Evolutionary conservation across 37 sponge, comb jelly and placozoan species (phyloP).

Genomic region (Theonella swinhoei): DNA sequence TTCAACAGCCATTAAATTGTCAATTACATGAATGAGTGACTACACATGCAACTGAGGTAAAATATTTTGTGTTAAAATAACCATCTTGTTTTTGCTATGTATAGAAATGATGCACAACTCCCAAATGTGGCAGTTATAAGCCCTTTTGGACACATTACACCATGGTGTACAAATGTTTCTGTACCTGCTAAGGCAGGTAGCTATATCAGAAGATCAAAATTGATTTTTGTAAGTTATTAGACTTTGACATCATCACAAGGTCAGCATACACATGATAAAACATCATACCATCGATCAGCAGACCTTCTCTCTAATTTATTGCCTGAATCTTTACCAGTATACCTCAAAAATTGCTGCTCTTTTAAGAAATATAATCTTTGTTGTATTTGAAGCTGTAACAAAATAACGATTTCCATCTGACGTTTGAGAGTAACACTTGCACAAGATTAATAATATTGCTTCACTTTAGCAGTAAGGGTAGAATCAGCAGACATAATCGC

Average conservation of each 20-base stretch:
- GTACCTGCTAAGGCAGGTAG: too few species aligned
- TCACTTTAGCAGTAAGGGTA: background rate
- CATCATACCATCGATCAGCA: conserved; percentile 33
- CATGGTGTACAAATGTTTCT: too few species aligned
- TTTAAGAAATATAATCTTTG: conserved; percentile 31
- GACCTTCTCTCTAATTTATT: conserved; percentile 41
- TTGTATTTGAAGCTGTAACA: conserved; percentile 54
- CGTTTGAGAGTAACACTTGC: conserved; percentile 6
- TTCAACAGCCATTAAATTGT: too few species aligned
- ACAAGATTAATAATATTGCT: conserved; percentile 23
- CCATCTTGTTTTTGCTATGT: too few species aligned
- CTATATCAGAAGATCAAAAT: too few species aligned
- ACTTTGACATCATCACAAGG: conserved; percentile 49
- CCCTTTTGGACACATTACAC: too few species aligned
- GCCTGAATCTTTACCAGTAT: conserved; percentile 31
- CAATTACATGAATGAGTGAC: too few species aligned
- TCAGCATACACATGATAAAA: conserved; percentile 45
- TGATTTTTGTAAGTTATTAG: too few species aligned
- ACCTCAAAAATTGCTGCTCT: conserved; percentile 43
- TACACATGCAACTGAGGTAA: too few species aligned
- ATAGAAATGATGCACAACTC: too few species aligned
- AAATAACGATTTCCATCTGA: conserved; percentile 61
- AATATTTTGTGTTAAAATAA: too few species aligned
- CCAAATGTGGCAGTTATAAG: too few species aligned
- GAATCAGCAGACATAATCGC: background rate